Evolutionary conservation across 35 echinoderm and acorn worm species (phyloP).

Genomic region (Lytechinus pictus): DNA sequence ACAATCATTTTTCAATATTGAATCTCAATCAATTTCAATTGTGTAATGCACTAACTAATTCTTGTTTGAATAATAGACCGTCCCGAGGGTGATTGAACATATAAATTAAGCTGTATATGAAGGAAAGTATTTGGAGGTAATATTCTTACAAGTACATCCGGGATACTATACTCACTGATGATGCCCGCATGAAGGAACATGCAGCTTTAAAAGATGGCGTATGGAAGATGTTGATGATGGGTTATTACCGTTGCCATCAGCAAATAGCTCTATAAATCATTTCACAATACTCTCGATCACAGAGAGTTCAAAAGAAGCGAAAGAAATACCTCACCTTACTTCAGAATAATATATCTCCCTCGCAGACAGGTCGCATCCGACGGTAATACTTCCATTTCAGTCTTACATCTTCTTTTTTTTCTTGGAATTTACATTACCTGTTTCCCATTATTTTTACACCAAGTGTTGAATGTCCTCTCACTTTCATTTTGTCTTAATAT

Average conservation of each 20-base stretch:
- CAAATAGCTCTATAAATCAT: constrained; percentile 42
- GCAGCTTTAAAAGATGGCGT: constrained; percentile 26
- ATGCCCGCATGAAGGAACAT: neutral
- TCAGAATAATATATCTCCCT: constrained; percentile 33
- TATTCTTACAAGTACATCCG: too few species aligned
- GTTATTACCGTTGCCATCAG: constrained; percentile 45
- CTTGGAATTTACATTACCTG: neutral
- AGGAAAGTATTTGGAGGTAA: too few species aligned
- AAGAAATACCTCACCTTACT: constrained; percentile 43
- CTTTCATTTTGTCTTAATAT: neutral
- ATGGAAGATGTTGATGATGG: constrained; percentile 26
- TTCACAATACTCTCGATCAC: constrained; percentile 23
- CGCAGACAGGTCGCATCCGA: constrained; percentile 26
- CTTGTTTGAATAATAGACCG: too few species aligned
- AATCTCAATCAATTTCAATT: too few species aligned
- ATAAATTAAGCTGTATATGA: too few species aligned
- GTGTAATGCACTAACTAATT: too few species aligned
- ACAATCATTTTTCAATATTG: too few species aligned
- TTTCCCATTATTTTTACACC: neutral
- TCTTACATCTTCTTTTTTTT: neutral
- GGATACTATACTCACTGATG: too few species aligned
- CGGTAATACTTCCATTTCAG: neutral
- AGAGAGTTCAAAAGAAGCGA: constrained; percentile 40
- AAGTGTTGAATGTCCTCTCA: neutral
- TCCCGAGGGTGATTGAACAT: too few species aligned